phyloP scores from a whole-genome alignment of 2,888 invertebrate genomes.

The Scaptodrosophila latifasciaeformis region DNA sequence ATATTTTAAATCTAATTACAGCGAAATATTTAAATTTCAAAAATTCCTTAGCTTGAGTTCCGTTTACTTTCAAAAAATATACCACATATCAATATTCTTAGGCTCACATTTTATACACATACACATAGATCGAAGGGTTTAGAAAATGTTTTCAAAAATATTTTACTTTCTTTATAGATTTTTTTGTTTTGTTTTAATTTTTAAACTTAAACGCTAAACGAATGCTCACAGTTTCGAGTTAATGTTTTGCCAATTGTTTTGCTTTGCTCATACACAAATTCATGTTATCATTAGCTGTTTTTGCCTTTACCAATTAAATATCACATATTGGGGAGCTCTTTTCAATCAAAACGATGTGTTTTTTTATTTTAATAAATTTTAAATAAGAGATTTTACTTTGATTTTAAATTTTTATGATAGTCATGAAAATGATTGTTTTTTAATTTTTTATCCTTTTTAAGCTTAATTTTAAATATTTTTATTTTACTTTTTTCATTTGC shows the following conservation, averaged over 20 bases:
- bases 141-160: constrained; percentile 22
- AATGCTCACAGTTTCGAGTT: constrained; percentile 70
- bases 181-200: constrained; percentile 12
- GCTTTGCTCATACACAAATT: constrained; percentile 17
- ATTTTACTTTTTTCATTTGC: constrained; percentile 31
- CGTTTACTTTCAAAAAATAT: constrained; percentile 40
- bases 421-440: constrained; percentile 50
- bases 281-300: constrained; percentile 22
- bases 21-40: background rate
- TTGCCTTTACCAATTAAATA: constrained; percentile 58
- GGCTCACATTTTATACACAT: constrained; percentile 44
- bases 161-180: constrained; percentile 25
- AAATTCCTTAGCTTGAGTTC: no score
- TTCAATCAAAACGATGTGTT: constrained; percentile 43
- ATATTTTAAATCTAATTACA: constrained; percentile 26
- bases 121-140: no score
- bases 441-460: constrained; percentile 3
- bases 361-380: constrained; percentile 23
- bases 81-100: constrained; percentile 61
- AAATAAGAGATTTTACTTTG: constrained; percentile 2
- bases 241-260: constrained; percentile 30
- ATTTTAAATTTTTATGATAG: constrained; percentile 5
- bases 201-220: constrained; percentile 54
- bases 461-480: constrained; percentile 9
- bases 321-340: constrained; percentile 74